phyloP scores from a whole-genome alignment of 2,113 vertebrate species.

The Ibidorhyncha struthersii region DNA sequence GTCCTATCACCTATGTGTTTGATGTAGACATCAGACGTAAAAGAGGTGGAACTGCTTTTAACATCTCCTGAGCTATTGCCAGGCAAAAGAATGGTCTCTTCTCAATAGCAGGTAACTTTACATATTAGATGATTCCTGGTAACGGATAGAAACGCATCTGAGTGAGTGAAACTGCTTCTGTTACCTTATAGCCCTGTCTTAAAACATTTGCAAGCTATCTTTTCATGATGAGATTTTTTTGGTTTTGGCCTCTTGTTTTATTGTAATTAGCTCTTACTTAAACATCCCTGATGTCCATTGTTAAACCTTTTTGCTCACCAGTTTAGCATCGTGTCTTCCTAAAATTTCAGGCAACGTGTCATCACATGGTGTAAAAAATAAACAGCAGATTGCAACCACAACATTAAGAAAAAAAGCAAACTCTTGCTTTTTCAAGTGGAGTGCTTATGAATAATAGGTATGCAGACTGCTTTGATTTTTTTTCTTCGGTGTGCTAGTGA shows the following conservation, averaged over 20 bases:
- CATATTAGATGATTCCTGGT: not conserved
- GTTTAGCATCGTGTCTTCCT: slow-evolving; percentile 22
- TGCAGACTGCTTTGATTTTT: not conserved
- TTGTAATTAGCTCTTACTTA: slow-evolving; percentile 1
- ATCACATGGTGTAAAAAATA: slow-evolving; percentile 45
- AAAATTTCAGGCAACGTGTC: slow-evolving; percentile 52
- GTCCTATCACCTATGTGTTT: slow-evolving; percentile 18
- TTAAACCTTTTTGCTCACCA: slow-evolving; percentile 29
- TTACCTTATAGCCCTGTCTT: not conserved
- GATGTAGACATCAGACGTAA: slow-evolving; percentile 60
- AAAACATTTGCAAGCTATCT: not conserved
- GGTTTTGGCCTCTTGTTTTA: not conserved
- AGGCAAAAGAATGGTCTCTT: not conserved
- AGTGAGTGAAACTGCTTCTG: not conserved
- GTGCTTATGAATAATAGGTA: slow-evolving; percentile 25
- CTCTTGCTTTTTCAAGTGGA: not conserved
- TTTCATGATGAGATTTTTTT: not conserved
- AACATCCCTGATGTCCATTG: not conserved
- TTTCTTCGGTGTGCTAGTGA: not conserved
- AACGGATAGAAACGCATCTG: slow-evolving; percentile 3
- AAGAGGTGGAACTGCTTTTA: slow-evolving; percentile 42
- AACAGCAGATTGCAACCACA: slow-evolving; percentile 64
- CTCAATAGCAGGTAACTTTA: not conserved
- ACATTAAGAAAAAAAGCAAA: slow-evolving; percentile 10
- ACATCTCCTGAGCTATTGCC: slow-evolving; percentile 21